Evolutionary conservation across 2,113 vertebrate species (phyloP), one percentile per base, ranked within the genome.

Genomic region (Erinaceus europaeus): DNA sequence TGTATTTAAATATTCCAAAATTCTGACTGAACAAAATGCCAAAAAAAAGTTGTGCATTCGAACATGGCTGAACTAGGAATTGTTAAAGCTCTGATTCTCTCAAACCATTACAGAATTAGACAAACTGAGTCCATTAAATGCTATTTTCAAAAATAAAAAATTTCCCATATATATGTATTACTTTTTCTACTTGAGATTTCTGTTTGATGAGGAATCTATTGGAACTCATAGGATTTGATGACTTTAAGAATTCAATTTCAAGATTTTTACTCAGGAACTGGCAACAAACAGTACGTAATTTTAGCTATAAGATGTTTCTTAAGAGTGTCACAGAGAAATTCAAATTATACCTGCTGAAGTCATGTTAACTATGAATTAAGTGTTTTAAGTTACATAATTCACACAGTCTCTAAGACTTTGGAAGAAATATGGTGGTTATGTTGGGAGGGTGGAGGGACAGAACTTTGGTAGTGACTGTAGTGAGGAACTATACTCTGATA

Each of bases 161-260:
- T 74, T 34, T 21, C 74, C 27, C 73, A 15, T 52, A 53, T 57
- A 75, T 40, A 48, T 7, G 4, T 38, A 1, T 25, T 44, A 34
- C 0, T 53, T 74, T 89, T 23, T 23, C 12, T n/a, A 53, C 61
- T 77, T 79, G 38, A 89, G 7, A 23, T 74, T 64, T 14, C 15
- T 71, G 23, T 84, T 72, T 90, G 40, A 80, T 75, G 34, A 90
- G 6, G 21, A 84, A 44, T n/a, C 14, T 34, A 77, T 80, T n/a
- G n/a, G 48, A 89, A 89, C 14, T 36, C 4, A 75, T 9, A 71
- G 27, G 15, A 32, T 42, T 76, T 80, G 27, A 84, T 80, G 25
- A 9, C 27, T 14, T 84, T 75, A 69, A 74, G 20, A 65, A 53
- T 44, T 71, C 48, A 76, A 40, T 76, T 64, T 61, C 46, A 83